These are phyloP conservation scores for Drosophila bocqueti DNA, from an alignment of 1,140 invertebrate species.

Conservation along the genomic window DNA sequence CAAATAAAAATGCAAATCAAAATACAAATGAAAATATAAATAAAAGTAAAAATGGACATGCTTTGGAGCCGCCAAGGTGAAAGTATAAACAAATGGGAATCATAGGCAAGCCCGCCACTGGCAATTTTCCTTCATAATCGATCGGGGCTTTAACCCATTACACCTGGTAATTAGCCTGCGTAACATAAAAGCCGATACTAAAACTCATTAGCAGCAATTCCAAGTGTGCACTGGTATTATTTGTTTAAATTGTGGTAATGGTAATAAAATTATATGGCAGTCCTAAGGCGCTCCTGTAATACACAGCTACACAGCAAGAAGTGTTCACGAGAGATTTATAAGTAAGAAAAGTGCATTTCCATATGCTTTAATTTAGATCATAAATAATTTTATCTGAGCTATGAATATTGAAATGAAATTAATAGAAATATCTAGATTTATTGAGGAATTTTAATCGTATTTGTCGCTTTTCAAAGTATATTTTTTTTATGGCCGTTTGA, in stretches of 20 bases:
- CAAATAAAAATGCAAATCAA: slow-evolving; percentile 42
- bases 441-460: not conserved
- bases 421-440: not conserved
- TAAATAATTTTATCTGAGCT: not conserved
- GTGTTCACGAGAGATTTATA: not conserved
- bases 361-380: not conserved
- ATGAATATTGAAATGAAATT: not conserved
- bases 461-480: not conserved
- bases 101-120: slow-evolving; percentile 27
- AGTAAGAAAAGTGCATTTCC: not conserved
- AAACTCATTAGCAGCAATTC: slow-evolving; percentile 68
- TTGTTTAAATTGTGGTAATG: slow-evolving; percentile 17
- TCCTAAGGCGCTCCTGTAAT: slow-evolving; percentile 8
- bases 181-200: slow-evolving; percentile 57
- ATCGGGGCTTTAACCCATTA: slow-evolving; percentile 53
- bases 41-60: slow-evolving; percentile 30
- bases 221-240: slow-evolving; percentile 54
- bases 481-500: not conserved
- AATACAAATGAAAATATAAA: slow-evolving; percentile 25
- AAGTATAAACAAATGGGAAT: slow-evolving; percentile 30
- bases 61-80: slow-evolving; percentile 28
- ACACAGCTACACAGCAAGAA: not conserved
- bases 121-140: slow-evolving; percentile 30
- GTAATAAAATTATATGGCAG: slow-evolving; percentile 19
- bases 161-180: slow-evolving; percentile 54